These are phyloP conservation scores for Lepus townsendii DNA, from an alignment of 2,797 vertebrate genomes.

Conservation along the genomic window DNA sequence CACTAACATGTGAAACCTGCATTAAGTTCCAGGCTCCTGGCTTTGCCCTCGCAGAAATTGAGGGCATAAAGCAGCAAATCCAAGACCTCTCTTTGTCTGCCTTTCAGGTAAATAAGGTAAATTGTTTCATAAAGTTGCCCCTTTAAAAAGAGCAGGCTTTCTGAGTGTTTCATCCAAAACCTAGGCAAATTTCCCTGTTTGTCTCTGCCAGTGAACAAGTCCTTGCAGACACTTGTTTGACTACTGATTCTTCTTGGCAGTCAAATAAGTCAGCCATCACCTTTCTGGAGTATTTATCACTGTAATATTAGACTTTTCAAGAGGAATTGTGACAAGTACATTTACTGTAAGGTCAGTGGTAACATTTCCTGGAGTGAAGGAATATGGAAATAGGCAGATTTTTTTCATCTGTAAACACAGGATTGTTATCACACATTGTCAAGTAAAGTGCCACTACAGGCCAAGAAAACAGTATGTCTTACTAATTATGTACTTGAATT, in stretches of 20 bases:
- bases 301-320: not conserved
- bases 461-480: constrained; percentile 39
- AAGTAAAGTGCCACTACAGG: constrained; percentile 17
- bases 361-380: not conserved
- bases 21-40: too few relatives aligned
- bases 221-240: not conserved
- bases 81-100: too few relatives aligned
- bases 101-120: too few relatives aligned
- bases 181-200: not conserved
- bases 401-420: not conserved
- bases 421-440: not conserved
- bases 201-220: not conserved
- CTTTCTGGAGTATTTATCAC: constrained; percentile 40
- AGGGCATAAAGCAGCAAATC: too few relatives aligned
- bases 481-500: not conserved
- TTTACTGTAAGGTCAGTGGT: not conserved
- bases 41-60: too few relatives aligned
- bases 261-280: not conserved
- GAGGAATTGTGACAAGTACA: constrained; percentile 37
- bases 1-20: too few relatives aligned
- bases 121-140: not conserved
- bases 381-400: not conserved
- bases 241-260: constrained; percentile 10
- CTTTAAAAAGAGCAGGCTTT: not conserved
- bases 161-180: not conserved